Evolutionary conservation across 2,888 invertebrate species (phyloP).

Genomic region (Blastobasis adustella): DNA sequence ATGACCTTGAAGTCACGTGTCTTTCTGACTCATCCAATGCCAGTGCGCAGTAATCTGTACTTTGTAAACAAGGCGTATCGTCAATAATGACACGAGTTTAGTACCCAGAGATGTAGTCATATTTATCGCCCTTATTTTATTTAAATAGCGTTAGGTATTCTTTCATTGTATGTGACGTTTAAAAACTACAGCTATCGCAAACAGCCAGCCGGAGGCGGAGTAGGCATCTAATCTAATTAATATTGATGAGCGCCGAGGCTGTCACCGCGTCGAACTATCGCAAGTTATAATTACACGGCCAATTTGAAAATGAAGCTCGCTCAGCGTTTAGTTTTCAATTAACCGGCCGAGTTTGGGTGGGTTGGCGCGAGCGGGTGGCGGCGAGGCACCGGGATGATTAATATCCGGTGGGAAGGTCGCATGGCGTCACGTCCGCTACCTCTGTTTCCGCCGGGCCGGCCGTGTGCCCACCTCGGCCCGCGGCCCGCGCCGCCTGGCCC

Average conservation of each 20-base stretch:
- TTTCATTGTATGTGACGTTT: too few relatives aligned
- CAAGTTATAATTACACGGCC: conserved; percentile 4
- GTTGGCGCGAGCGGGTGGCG: not conserved
- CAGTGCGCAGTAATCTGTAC: conserved; percentile 7
- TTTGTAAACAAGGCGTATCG: conserved; percentile 23
- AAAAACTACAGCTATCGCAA: too few relatives aligned
- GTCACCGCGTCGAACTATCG: not conserved
- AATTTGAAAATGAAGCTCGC: conserved; percentile 6
- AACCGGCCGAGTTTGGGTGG: conserved; percentile 24
- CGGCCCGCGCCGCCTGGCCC: not conserved
- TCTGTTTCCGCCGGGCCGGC: conserved; percentile 50
- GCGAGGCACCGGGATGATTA: conserved; percentile 56
- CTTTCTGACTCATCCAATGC: not conserved
- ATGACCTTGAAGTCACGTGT: too few relatives aligned
- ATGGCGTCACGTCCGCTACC: conserved; percentile 66
- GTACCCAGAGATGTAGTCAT: too few relatives aligned
- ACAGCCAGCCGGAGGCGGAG: too few relatives aligned
- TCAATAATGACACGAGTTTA: too few relatives aligned
- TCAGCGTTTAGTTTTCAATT: conserved; percentile 40
- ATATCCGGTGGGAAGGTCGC: conserved; percentile 67
- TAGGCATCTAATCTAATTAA: not conserved
- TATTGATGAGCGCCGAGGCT: not conserved
- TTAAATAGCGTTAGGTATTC: too few relatives aligned
- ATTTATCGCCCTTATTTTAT: too few relatives aligned
- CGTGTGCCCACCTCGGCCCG: not conserved